A percentile compares a stretch with the other conserved stretches of the same genome.
phyloP scores from a whole-genome alignment of 1,140 invertebrate genomes.

The Aphelinus atriplicis region DNA sequence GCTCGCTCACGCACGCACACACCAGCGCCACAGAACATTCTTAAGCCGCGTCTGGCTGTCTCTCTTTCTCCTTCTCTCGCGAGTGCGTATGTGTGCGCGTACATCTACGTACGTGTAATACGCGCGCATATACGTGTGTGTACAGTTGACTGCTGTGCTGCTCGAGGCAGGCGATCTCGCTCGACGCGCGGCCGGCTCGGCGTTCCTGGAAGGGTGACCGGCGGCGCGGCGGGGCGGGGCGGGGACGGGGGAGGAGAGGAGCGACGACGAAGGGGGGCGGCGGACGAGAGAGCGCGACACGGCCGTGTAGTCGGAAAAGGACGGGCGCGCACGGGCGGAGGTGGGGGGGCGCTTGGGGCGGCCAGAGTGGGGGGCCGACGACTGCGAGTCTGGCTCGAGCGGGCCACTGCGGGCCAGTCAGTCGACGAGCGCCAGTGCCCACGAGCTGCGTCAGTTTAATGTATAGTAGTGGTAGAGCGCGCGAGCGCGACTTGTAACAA shows the following conservation, averaged over 20 bases:
- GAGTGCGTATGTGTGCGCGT: too few relatives aligned
- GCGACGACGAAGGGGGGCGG: background rate
- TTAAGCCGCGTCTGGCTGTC: conserved; percentile 28
- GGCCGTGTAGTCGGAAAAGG: conserved; percentile 19
- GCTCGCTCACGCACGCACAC: too few relatives aligned
- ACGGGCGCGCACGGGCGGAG: conserved; percentile 8
- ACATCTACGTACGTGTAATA: too few relatives aligned
- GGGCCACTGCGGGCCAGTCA: conserved; percentile 22
- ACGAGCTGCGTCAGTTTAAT: conserved; percentile 59
- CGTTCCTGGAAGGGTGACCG: conserved; percentile 35
- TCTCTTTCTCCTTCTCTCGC: conserved; percentile 13
- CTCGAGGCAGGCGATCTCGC: background rate
- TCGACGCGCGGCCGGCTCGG: background rate
- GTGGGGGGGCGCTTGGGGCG: conserved; percentile 6
- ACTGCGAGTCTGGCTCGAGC: conserved; percentile 41
- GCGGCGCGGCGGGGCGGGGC: conserved; percentile 6
- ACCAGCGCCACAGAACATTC: background rate
- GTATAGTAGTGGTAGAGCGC: too few relatives aligned
- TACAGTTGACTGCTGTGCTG: background rate
- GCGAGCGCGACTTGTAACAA: too few relatives aligned
- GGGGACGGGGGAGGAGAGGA: conserved; percentile 31
- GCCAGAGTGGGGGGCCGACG: conserved; percentile 19
- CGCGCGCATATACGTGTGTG: background rate
- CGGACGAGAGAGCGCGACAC: background rate
- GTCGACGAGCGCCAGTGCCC: conserved; percentile 51